A percentile compares a stretch with the other conserved stretches of the same genome.
Conservation (phyloP, 2,113 vertebrate genomes). For the Riparia riparia region DNA sequence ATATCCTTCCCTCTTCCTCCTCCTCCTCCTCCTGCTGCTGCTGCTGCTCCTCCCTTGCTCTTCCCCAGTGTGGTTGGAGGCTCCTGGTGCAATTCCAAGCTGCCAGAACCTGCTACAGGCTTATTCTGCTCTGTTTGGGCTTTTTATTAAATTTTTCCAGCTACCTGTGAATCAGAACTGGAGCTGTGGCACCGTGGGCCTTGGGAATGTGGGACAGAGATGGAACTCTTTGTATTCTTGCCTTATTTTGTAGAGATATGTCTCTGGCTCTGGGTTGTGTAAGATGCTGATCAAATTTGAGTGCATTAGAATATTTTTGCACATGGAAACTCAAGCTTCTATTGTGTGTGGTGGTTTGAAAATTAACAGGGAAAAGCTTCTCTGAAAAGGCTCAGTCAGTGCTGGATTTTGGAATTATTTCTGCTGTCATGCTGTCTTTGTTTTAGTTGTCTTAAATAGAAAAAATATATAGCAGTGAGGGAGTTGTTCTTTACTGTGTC, state of each 20-base stretch:
- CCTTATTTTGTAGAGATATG: background rate
- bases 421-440: background rate
- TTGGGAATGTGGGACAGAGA: no score
- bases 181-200: background rate
- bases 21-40: background rate
- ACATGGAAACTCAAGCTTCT: background rate
- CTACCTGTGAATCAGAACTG: background rate
- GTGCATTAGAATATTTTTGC: background rate
- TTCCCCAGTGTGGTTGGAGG: background rate
- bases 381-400: background rate
- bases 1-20: background rate
- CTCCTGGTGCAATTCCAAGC: background rate
- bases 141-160: background rate
- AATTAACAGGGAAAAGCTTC: background rate
- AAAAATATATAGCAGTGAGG: background rate
- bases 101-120: background rate
- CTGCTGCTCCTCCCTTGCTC: background rate
- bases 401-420: background rate
- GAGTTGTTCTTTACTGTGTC: background rate
- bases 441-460: background rate
- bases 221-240: background rate
- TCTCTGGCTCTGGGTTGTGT: background rate
- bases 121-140: background rate
- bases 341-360: background rate
- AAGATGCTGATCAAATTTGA: background rate